Evolutionary conservation across 2,113 vertebrate species (phyloP), one percentile per base, ranked within the genome.

Genomic region (Atlantisia rogersi): DNA sequence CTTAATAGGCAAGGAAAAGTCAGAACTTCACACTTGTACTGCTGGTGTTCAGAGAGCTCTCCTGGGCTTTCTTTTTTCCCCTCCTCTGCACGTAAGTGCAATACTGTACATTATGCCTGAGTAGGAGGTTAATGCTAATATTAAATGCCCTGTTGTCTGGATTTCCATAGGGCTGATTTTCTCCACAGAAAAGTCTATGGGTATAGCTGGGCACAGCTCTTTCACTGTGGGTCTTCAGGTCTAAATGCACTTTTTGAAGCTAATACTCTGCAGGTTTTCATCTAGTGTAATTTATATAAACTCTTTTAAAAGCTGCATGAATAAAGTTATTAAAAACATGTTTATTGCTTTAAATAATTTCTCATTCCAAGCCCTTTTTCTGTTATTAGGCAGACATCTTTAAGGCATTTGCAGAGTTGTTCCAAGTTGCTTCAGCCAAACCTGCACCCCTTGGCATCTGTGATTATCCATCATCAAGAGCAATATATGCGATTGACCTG

Each of bases 401-500:
- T 82, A 97, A 96, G 95, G 97, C 98, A 6, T 98, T 99, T 85
- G 97, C 67, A 7, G 98, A 99, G 89, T 96, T 99, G 50, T 99
- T 99, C 93, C 97, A 98, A 91, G 98, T 91, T 11, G 99, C 98
- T 4, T 98, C 98, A 0, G 98, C 98, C 52, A 98, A 98, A 77
- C 99, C 99, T 0, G 98, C 99, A 0, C 99, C 99, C 1, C 98
- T 98, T 25, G 99, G 99, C 11, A 97, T 99, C 62, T 98, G 98
- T 1, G 71, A 98, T 32, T 99, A 99, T 88, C 98, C 98, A 0
- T 99, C 99, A 0, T 99, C 99, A 32, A 98, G 99, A 70, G 99
- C 99, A 2, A 96, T 99, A 69, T 99, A 99, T 4, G 99, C 99
- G 6, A 87, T 99, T 11, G 99, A 99, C 95, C 96, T 99, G 92